Base-by-base conservation (phyloP, 2,113 vertebrate genomes). In the Pelodiscus sinensis region DNA sequence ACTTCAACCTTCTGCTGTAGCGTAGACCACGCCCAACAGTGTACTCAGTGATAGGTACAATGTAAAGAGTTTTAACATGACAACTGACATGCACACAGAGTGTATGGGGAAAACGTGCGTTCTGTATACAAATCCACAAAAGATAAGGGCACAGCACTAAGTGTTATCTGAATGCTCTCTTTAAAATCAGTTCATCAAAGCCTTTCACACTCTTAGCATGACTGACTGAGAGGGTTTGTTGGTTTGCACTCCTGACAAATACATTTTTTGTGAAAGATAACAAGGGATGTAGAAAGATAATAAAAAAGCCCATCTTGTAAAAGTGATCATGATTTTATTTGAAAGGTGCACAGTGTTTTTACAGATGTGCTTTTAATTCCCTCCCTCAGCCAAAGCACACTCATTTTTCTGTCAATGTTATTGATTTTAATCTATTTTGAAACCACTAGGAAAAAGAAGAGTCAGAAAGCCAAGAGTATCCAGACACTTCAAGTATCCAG, bases 301-400 rank as follows among this genome's bases (percentile, higher is more conserved):
- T 54, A 31, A 82, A 52, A 73, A 68, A n/a, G 15, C 31, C n/a
- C 31, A 19, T 31, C 88, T 85, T 24, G 58, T 90, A 92, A 96
- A 95, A 95, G 91, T 94, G 91, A 1, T 56, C 22, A 55, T 18
- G 27, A 54, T 31, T 29, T 94, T 93, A 83, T 87, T 95, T 86
- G 94, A 95, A 78, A 73, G 92, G 15, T 0, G 0, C 35, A 75
- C 4, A 52, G 55, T 60, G 80, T 31, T 92, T 85, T 87, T 18
- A 68, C 93, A 90, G 2, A 90, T 73, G 44, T 82, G 14, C 22
- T 95, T 91, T 38, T 56, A 1, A 24, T 92, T 90, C 79, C 29
- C 11, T 81, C 71, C 81, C 86, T 14, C 44, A 85, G 52, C 50
- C 51, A 86, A 92, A 88, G 90, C 57, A 3, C 6, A 22, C 6